Base-by-base conservation (phyloP, 2,888 invertebrate species). In the Melieria omissa region DNA sequence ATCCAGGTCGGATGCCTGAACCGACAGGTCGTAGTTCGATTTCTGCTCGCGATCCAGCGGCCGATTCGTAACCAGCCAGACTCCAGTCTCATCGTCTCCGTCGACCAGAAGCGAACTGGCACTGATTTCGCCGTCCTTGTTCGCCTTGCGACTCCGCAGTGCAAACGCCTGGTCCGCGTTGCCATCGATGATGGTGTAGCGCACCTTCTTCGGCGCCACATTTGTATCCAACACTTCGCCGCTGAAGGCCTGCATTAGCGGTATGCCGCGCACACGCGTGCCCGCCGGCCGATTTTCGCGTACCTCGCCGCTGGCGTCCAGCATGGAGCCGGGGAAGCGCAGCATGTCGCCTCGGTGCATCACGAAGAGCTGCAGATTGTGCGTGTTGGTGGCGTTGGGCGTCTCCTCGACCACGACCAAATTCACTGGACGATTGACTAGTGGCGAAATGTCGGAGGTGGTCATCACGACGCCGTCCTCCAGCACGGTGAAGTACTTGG, bases 391-490 rank as follows among this genome's bases (percentile, higher is more conserved):
- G 77, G 90, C 90, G 85, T 94, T 95, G 5, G 93, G 92, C 63
- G 93, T 91, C 84, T 95, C 93, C 84, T 95, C 95, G 70, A 95
- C 88, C 29, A 96, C 92, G 67, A 95, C 91, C 72, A 96, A 89
- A 84, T 94, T 92, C 44, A 96, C 92, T 0, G 94, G 94, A 77
- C 91, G 91, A 85, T 95, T 93, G 73, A 95, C 91, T 74, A 96
- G 88, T 12, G 95, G 94, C 67, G 92, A 91, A 57, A 96, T 90
- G 83, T 95, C 95, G 54, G 94, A 92, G 44, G 95, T 96, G 61
- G 96, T 96, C 95, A 96, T 97, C 71, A 97, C 92, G 71, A 95
- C 91, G 66, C 96, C 96, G 86, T 95, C 93, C 78, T 93, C 92
- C 71, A 96, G 90, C 77, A 96, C 92, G 9, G 96, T 93, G 87